Evolutionary conservation across 1,140 invertebrate species (phyloP), one percentile per base, ranked within the genome.

Genomic region (Ips typographus): DNA sequence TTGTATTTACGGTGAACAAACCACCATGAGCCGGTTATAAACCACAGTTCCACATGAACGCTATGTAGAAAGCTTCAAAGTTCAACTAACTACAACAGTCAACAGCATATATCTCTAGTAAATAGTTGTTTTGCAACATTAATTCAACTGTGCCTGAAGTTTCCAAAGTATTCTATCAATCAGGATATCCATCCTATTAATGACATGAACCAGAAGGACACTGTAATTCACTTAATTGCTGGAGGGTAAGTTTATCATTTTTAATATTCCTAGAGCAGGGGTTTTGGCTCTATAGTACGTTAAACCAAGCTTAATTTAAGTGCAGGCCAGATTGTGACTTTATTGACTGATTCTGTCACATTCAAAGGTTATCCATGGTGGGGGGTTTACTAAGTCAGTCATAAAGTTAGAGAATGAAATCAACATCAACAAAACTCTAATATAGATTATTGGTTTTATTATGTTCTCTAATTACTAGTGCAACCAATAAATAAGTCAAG

Each of bases 181-280:
- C 44, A 49, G 1, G 3, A 49, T 3, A 2, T 53, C 6, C n/a
- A 53, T 49, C 22, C 22, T 22, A 22, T 62, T 62, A n/a, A 73
- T 75, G 77, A 75, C 56, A 90, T 89, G 88, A 87, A 87, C 84
- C 87, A 89, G 83, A 85, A 86, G 80, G 91, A 94, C 83, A 91
- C 91, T 72, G 84, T 92, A 67, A 92, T 94, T 82, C 92, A 94
- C 83, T 86, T 94, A 74, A 85, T 94, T 73, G 91, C 91, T 80
- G 92, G 92, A 85, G 92, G 92, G 92, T 94, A 84, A 86, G 89
- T 84, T 81, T 64, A 70, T 51, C 59, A 55, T 71, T 61, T 58
- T 67, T 74, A 22, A 22, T 22, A 22, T 22, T 22, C 22, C 22
- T 22, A 22, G 22, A 22, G 22, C 22, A 22, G 22, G 22, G 22